Conservation (phyloP, 2,113 vertebrate genomes). For the Pelecanus crispus region DNA sequence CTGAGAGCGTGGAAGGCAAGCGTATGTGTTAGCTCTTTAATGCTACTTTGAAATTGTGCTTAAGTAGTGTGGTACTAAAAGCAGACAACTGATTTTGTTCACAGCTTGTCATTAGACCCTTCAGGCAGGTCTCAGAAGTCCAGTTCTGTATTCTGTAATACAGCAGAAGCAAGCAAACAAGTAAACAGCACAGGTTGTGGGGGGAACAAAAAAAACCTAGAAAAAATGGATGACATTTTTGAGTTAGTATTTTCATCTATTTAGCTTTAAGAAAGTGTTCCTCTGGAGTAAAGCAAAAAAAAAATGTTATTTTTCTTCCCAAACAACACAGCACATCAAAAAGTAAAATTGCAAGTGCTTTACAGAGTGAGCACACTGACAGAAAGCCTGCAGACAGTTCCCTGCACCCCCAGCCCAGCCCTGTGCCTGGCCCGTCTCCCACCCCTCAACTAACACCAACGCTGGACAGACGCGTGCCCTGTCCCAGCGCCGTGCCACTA, state of each 20-base stretch:
- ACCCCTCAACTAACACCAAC: not conserved
- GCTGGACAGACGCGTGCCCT: not conserved
- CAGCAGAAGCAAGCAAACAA: not conserved
- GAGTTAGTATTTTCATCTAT: not conserved
- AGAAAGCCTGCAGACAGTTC: not conserved
- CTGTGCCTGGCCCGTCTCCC: not conserved
- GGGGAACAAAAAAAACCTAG: not conserved
- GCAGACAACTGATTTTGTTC: not conserved
- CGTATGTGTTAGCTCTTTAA: not conserved
- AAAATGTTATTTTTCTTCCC: not conserved
- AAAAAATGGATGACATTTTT: not conserved
- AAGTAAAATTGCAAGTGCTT: not conserved
- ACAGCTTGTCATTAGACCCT: not conserved
- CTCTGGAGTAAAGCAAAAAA: not conserved
- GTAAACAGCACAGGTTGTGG: rapidly evolving
- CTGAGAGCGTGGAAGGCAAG: not conserved
- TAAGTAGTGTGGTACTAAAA: not conserved
- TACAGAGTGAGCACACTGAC: not conserved
- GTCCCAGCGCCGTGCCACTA: not conserved
- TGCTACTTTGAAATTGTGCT: not conserved
- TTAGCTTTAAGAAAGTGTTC: not conserved
- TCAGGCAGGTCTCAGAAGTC: not conserved
- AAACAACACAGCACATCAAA: not conserved
- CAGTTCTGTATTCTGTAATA: not conserved
- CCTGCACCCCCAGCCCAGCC: not conserved